Conservation (phyloP, 2,888 invertebrate genomes). For the Oscheius myriophilus region DNA sequence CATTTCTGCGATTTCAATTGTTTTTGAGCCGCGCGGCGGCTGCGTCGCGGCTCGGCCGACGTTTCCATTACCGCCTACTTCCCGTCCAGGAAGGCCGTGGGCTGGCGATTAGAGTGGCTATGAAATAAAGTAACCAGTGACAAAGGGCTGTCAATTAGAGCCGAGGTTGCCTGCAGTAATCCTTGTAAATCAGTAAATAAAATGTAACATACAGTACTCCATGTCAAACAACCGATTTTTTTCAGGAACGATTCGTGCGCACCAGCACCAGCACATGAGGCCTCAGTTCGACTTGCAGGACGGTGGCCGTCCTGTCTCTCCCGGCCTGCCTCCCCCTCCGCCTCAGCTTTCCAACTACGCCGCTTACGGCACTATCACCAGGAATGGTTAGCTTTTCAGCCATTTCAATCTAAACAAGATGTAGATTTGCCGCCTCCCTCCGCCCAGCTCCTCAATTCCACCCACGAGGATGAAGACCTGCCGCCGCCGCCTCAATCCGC, state of each 20-base stretch:
- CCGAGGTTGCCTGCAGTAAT: no score
- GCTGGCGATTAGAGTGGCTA: no score
- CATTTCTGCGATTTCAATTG: no score
- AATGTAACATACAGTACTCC: no score
- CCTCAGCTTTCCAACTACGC: constrained; percentile 28
- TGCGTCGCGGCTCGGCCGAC: no score
- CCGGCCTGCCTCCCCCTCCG: constrained; percentile 42
- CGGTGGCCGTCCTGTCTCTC: constrained; percentile 30
- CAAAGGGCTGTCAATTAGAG: no score
- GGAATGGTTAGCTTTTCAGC: neutral
- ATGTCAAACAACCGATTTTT: no score
- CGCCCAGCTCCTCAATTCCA: constrained; percentile 26
- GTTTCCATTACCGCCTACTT: no score
- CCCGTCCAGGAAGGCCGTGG: no score
- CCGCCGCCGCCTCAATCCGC: constrained; percentile 39
- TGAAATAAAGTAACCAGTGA: no score
- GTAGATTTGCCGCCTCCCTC: constrained; percentile 48
- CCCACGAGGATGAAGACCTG: constrained; percentile 45
- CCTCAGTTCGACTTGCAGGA: constrained; percentile 14
- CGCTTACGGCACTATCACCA: constrained; percentile 12
- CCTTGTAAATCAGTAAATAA: no score
- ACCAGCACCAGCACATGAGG: constrained; percentile 17
- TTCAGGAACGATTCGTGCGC: constrained; percentile 26
- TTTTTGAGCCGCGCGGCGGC: no score
- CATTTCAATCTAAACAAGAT: neutral